Evolutionary conservation across 2,888 invertebrate genomes (phyloP), one percentile per base, ranked within the genome.

Genomic region (Merodon equestris): DNA sequence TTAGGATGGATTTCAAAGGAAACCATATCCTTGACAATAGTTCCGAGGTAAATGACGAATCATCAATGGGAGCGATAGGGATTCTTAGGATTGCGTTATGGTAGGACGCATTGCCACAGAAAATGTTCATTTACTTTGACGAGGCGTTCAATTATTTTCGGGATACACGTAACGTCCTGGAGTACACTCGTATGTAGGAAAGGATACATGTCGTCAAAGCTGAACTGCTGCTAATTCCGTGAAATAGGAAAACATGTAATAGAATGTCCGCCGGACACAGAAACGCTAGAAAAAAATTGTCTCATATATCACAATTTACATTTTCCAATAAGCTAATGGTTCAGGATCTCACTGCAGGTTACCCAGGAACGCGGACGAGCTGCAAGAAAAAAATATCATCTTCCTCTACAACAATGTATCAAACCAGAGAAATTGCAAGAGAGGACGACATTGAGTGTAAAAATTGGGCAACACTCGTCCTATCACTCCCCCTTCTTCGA

Each of bases 241-340:
- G 42, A 40, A 17, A 51, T 17, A 67, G 4, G 5, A 10, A 15
- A 36, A 14, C 48, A 56, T 27, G 27, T 27, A 47, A 56, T n/a
- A 19, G 27, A 42, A 1, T 9, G 42, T 17, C 18, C 53, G 27
- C 17, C 12, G 34, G 61, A 63, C 61, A 48, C 61, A 54, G 45
- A 61, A 54, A 38, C 13, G 12, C 60, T 12, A 53, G 27, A 19
- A 51, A 44, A 48, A 68, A n/a, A n/a, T n/a, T n/a, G 27, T 27
- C 27, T 60, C 54, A 66, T 56, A 48, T 47, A 58, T 7, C 48
- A 58, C 44, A 54, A 63, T 61, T 56, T 63, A 54, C 56, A 71
- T 44, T 63, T 71, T 63, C 48, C 71, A 71, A 71, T 71, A 71
- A 63, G 17, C 71, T 40, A 12, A 18, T 34, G 40, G 50, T 61